Evolutionary conservation across 1,140 invertebrate species (phyloP).

Genomic region (Drosophila serrata): DNA sequence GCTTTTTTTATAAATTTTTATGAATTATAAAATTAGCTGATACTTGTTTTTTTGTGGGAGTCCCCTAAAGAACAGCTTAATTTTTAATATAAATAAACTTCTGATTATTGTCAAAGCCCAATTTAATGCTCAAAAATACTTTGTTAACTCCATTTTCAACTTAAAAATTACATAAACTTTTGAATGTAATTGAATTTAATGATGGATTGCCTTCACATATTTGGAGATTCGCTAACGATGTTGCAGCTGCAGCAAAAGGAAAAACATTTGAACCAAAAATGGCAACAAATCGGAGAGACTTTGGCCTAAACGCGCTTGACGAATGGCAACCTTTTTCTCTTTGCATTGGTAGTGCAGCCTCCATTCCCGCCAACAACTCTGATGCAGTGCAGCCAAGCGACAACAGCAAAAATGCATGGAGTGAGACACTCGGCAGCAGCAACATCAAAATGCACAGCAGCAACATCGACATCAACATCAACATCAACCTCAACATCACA

Average conservation of each 20-base stretch:
- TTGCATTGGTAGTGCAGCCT: slow-evolving; percentile 47
- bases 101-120: too few relatives aligned
- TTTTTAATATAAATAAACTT: not conserved
- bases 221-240: slow-evolving; percentile 63
- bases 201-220: slow-evolving; percentile 57
- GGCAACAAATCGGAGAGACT: slow-evolving; percentile 42
- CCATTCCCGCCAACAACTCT: slow-evolving; percentile 37
- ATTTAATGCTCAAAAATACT: not conserved
- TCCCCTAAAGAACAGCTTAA: not conserved
- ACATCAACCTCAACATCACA: slow-evolving; percentile 11
- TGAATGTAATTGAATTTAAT: slow-evolving; percentile 60
- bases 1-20: slow-evolving; percentile 3
- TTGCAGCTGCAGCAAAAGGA: slow-evolving; percentile 42
- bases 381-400: slow-evolving; percentile 72
- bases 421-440: not conserved
- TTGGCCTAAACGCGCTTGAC: slow-evolving; percentile 16
- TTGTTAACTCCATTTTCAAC: not conserved
- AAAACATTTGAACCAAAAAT: slow-evolving; percentile 50
- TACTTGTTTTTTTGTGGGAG: not conserved
- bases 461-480: slow-evolving; percentile 7
- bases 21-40: slow-evolving; percentile 34
- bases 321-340: slow-evolving; percentile 54
- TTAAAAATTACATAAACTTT: slow-evolving; percentile 38
- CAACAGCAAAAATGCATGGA: slow-evolving; percentile 21
- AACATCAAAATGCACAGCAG: slow-evolving; percentile 20